phyloP scores from a whole-genome alignment of 2,888 invertebrate genomes.

The Tenthredo scrophulariae region DNA sequence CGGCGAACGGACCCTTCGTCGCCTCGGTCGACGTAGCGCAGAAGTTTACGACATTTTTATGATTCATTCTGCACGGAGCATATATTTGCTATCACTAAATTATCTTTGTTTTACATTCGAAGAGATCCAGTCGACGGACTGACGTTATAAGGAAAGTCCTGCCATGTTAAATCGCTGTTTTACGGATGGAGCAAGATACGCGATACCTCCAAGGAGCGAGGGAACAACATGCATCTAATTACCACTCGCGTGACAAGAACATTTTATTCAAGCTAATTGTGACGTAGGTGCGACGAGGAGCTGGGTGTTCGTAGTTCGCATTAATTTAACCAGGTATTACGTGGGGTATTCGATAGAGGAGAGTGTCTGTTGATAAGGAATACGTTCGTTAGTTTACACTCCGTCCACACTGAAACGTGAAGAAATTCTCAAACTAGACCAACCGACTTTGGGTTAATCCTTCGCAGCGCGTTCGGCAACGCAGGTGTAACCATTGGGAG shows the following conservation, averaged over 20 bases:
- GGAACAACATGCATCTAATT: not conserved
- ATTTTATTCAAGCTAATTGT: slow-evolving; percentile 36
- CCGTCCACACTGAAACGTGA: not conserved
- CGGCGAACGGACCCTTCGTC: slow-evolving; percentile 42
- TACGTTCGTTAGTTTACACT: not conserved
- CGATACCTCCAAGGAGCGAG: not conserved
- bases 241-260: slow-evolving; percentile 28
- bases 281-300: slow-evolving; percentile 12
- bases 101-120: slow-evolving; percentile 67
- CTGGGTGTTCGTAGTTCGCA: not conserved
- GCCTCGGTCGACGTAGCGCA: slow-evolving; percentile 1
- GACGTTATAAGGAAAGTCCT: slow-evolving; percentile 3
- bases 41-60: slow-evolving; percentile 66
- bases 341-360: slow-evolving; percentile 17
- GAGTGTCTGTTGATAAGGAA: slow-evolving; percentile 27
- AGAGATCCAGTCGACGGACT: slow-evolving; percentile 20
- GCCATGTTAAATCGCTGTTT: slow-evolving; percentile 3
- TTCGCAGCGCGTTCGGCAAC: not conserved
- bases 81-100: slow-evolving; percentile 64
- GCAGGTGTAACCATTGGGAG: slow-evolving; percentile 44
- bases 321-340: not conserved
- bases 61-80: slow-evolving; percentile 62
- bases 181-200: not conserved
- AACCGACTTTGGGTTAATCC: not conserved
- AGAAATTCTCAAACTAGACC: not conserved